A percentile compares a stretch with the other conserved stretches of the same genome.
Conservation (phyloP, 2,113 vertebrate genomes). For the Dipodomys spectabilis region DNA sequence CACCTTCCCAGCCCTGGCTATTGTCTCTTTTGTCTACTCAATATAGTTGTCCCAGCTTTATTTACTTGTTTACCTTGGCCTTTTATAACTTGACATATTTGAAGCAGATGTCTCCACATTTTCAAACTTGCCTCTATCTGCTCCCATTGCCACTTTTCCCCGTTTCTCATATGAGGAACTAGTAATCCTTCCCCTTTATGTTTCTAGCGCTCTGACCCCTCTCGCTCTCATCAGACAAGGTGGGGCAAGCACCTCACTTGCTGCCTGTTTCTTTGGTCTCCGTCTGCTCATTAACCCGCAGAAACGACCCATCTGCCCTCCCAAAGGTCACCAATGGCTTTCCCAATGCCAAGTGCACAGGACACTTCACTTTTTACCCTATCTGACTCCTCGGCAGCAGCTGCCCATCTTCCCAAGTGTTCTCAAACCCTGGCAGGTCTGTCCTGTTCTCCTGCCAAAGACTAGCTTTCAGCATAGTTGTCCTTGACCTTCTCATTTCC, state of each 20-base stretch:
- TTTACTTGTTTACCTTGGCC: not conserved
- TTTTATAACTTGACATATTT: conserved; percentile 3
- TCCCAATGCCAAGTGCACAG: conserved; percentile 31
- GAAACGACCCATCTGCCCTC: not conserved
- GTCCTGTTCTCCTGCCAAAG: not conserved
- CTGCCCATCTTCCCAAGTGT: not conserved
- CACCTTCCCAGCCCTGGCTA: too few species aligned
- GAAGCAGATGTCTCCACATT: not conserved
- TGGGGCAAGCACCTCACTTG: not conserved
- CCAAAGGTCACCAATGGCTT: conserved; percentile 13
- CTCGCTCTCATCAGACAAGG: not conserved
- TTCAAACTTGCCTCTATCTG: conserved; percentile 18
- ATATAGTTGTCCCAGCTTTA: not conserved
- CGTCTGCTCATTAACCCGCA: too few species aligned
- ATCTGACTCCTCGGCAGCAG: not conserved
- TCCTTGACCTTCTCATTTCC: not conserved
- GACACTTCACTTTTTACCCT: not conserved
- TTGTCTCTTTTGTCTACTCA: not conserved
- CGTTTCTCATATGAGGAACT: not conserved
- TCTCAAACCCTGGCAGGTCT: not conserved
- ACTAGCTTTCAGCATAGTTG: not conserved
- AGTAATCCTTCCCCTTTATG: not conserved
- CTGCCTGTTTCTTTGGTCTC: too few species aligned
- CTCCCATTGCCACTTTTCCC: not conserved
- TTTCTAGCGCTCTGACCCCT: not conserved